These are phyloP conservation scores for Cydia fagiglandana DNA, from an alignment of 1,140 invertebrate species.

Conservation along the genomic window DNA sequence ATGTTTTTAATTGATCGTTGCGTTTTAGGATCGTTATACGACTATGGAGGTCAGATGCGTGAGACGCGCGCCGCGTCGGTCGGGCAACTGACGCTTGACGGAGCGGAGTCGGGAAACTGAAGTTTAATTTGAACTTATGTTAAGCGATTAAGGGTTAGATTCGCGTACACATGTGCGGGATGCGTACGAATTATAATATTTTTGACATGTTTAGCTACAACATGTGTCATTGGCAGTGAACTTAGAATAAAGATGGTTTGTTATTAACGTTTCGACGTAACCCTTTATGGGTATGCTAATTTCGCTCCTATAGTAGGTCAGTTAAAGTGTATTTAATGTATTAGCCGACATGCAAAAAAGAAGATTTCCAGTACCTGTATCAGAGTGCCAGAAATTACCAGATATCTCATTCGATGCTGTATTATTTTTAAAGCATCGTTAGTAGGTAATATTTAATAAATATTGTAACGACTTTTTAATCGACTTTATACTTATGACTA, in stretches of 20 bases:
- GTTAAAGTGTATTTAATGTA: no score
- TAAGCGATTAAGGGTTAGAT: neutral
- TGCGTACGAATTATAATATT: slow-evolving; percentile 39
- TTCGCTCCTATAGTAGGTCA: no score
- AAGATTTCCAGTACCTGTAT: neutral
- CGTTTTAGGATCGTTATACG: slow-evolving; percentile 14
- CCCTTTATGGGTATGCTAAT: no score
- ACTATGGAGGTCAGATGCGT: slow-evolving; percentile 42
- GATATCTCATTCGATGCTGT: neutral
- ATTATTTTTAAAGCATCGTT: neutral
- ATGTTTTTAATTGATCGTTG: slow-evolving; percentile 47
- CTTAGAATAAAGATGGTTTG: neutral
- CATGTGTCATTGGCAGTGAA: slow-evolving; percentile 3
- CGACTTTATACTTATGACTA: neutral
- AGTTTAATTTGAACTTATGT: neutral
- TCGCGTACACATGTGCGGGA: slow-evolving; percentile 58
- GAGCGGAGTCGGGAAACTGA: slow-evolving; percentile 21
- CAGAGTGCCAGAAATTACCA: neutral
- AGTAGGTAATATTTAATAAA: neutral
- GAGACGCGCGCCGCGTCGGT: slow-evolving; percentile 51
- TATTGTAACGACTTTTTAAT: neutral
- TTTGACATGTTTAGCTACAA: slow-evolving; percentile 10
- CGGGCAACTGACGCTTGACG: slow-evolving; percentile 50
- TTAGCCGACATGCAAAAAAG: no score
- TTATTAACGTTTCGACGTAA: neutral